Evolutionary conservation across 2,797 vertebrate species (phyloP).

Genomic region (Falco berigora): DNA sequence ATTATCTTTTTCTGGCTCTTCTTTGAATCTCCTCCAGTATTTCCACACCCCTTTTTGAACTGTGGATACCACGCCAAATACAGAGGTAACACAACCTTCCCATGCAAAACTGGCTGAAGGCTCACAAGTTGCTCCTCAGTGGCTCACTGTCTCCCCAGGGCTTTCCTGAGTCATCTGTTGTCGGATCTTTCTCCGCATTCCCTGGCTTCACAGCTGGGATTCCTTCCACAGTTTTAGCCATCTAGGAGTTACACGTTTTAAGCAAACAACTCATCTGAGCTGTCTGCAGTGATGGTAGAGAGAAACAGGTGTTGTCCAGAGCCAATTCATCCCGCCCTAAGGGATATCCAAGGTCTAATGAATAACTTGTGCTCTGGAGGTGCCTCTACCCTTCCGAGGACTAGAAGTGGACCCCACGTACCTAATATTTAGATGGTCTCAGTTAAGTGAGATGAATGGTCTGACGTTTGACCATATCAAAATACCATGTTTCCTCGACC

Average conservation of each 20-base stretch:
- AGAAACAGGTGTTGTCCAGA: neutral
- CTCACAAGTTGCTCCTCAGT: neutral
- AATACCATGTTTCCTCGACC: neutral
- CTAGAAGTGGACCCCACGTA: neutral
- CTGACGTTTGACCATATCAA: neutral
- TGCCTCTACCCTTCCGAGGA: neutral
- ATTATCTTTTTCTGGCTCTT: neutral
- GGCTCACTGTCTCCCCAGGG: neutral
- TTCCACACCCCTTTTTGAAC: neutral
- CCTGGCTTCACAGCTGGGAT: neutral
- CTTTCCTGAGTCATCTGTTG: neutral
- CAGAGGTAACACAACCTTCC: neutral
- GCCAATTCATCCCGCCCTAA: neutral
- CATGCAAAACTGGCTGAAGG: neutral
- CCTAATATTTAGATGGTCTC: neutral
- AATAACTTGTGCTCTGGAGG: neutral
- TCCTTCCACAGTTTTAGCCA: neutral
- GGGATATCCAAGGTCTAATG: neutral
- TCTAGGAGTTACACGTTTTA: neutral
- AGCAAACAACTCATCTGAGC: neutral
- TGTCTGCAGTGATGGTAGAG: neutral
- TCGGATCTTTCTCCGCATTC: neutral
- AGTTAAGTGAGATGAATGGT: neutral
- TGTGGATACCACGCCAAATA: neutral
- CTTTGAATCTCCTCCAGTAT: neutral